Base-by-base conservation (phyloP, 2,888 invertebrate genomes). In the Euclidia mi region DNA sequence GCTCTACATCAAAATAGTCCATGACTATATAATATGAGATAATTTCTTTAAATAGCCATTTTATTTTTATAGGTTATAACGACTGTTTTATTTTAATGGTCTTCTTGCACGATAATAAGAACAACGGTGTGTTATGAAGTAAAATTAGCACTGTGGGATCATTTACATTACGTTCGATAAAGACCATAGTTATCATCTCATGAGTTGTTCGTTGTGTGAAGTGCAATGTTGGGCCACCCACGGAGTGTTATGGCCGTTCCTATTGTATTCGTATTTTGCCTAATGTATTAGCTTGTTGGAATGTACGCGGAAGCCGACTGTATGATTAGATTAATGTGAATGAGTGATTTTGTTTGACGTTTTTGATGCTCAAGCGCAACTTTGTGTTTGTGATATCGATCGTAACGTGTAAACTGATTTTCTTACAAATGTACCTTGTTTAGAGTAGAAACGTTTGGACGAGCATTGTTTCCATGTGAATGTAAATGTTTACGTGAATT, bases 181-280 rank as follows among this genome's bases (percentile, higher is more conserved):
- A 67, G 79, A 75, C 71, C 52, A 59, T 66, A 68, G 70, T 78
- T 74, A 77, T 79, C 66, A 82, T 69, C 71, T 76, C 68, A 84
- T 81, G 78, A 84, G 75, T 66, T 66, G 69, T 56, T 65, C 78
- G 75, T 88, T 90, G 85, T 91, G 78, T 78, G 85, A 89, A 88
- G 87, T 88, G 86, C 81, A 79, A 62, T 42, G 56, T 57, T 65
- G 66, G 84, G 78, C 89, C 90, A 89, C 89, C 90, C 89, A 88
- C 79, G 64, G 65, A 52, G 63, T 53, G 71, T 67, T 65, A 70
- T 71, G 61, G 62, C 78, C 75, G 74, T 74, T 69, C 65, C 79
- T 76, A 82, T 82, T 82, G 82, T 83, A 77, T 78, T 78, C 76
- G 66, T 74, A 68, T 74, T 77, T 74, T 73, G 71, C 71, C 47